phyloP scores from a whole-genome alignment of 2,888 invertebrate genomes.

The Graphium colonna region DNA sequence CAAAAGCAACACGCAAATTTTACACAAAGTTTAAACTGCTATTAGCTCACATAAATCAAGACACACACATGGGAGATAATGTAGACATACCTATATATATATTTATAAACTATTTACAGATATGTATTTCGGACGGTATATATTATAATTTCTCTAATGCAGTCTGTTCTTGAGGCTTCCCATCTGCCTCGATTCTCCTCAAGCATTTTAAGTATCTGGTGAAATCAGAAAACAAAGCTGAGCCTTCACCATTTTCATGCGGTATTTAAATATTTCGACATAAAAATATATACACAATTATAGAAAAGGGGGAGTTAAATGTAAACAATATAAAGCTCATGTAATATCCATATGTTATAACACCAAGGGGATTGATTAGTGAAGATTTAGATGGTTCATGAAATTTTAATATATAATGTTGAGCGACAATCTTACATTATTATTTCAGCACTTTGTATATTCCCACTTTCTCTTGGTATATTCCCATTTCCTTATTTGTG shows the following conservation, averaged over 20 bases:
- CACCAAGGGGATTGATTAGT: neutral
- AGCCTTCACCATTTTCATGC: slow-evolving; percentile 28
- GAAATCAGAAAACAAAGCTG: slow-evolving; percentile 45
- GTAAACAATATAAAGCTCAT: neutral
- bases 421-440: too few relatives aligned
- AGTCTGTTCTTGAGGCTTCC: slow-evolving; percentile 51
- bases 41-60: slow-evolving; percentile 10
- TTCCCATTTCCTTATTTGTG: too few relatives aligned
- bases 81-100: slow-evolving; percentile 73
- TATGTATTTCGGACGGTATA: slow-evolving; percentile 44
- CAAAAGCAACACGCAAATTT: too few relatives aligned
- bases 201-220: slow-evolving; percentile 63
- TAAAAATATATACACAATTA: slow-evolving; percentile 18
- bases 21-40: too few relatives aligned
- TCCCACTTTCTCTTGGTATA: too few relatives aligned
- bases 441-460: too few relatives aligned
- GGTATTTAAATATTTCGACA: neutral
- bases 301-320: neutral
- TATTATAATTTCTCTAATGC: slow-evolving; percentile 56
- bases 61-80: slow-evolving; percentile 48
- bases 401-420: neutral
- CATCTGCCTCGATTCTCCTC: slow-evolving; percentile 62
- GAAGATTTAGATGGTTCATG: neutral
- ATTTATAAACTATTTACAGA: slow-evolving; percentile 59
- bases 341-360: neutral